These are phyloP conservation scores for Nesogale talazaci DNA, from an alignment of 2,113 vertebrate genomes.

Conservation along the genomic window DNA sequence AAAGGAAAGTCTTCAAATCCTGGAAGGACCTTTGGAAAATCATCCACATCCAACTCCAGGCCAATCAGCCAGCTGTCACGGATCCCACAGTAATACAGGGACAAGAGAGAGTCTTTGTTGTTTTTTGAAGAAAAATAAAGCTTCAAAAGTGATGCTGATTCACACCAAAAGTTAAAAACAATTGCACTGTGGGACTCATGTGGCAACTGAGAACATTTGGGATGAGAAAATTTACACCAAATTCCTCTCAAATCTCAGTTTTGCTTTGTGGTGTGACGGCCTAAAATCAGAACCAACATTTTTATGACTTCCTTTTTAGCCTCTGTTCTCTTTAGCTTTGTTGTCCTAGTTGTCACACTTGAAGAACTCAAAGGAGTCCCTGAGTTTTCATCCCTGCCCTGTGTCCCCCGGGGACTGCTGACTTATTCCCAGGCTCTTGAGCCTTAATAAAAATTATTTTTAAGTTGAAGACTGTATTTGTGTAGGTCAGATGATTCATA, in stretches of 20 bases:
- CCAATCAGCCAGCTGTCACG: background rate
- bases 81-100: background rate
- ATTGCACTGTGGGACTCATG: background rate
- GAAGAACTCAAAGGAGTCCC: conserved; percentile 68
- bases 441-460: conserved; percentile 66
- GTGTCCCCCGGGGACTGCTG: conserved; percentile 48
- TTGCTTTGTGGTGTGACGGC: conserved; percentile 52
- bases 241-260: conserved; percentile 43
- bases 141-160: conserved; percentile 19
- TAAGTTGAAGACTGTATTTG: conserved; percentile 54
- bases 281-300: conserved; percentile 60
- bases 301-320: conserved; percentile 53
- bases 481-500: conserved; percentile 69
- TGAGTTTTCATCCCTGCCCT: conserved; percentile 67
- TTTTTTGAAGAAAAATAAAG: background rate
- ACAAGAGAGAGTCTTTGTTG: background rate
- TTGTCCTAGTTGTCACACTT: background rate
- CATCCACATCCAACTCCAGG: background rate
- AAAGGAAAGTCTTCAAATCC: background rate
- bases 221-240: conserved; percentile 47
- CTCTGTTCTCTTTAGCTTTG: conserved; percentile 60
- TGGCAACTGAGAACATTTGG: background rate
- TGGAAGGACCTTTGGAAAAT: conserved; percentile 9
- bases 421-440: conserved; percentile 75
- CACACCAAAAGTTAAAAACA: conserved; percentile 32